Conservation (phyloP, 1,140 invertebrate genomes). For the Neodiprion virginianus region DNA sequence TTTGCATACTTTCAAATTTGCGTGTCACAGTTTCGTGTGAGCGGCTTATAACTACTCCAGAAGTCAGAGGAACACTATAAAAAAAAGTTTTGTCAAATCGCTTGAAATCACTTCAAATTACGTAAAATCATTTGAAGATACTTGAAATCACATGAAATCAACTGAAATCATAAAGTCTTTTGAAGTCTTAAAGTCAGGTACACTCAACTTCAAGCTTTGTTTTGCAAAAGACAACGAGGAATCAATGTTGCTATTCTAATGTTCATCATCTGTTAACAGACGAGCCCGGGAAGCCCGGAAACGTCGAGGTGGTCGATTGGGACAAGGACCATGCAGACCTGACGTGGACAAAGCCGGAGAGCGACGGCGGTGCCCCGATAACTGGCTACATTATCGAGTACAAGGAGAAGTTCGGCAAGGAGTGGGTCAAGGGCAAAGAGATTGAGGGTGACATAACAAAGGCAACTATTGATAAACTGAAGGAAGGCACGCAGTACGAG, state of each 20-base stretch:
- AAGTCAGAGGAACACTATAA: too few relatives aligned
- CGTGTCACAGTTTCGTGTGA: background rate
- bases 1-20: slow-evolving; percentile 16
- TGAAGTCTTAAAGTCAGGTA: too few relatives aligned
- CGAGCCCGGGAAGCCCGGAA: slow-evolving; percentile 90
- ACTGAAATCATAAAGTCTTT: too few relatives aligned
- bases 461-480: slow-evolving; percentile 86
- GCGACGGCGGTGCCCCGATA: slow-evolving; percentile 93
- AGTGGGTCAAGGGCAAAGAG: slow-evolving; percentile 84
- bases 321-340: slow-evolving; percentile 94
- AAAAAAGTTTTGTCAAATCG: too few relatives aligned
- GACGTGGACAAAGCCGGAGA: slow-evolving; percentile 89
- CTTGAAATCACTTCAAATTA: too few relatives aligned
- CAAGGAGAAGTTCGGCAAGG: slow-evolving; percentile 91
- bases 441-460: slow-evolving; percentile 77
- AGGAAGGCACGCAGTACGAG: slow-evolving; percentile 95
- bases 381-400: slow-evolving; percentile 93
- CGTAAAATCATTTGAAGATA: too few relatives aligned
- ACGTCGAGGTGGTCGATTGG: slow-evolving; percentile 93
- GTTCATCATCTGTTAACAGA: slow-evolving; percentile 62
- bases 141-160: too few relatives aligned
- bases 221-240: too few relatives aligned
- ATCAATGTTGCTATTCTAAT: background rate
- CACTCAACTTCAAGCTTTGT: too few relatives aligned
- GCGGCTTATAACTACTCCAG: too few relatives aligned